phyloP scores from a whole-genome alignment of 2,113 vertebrate genomes.

The Elachura formosa region DNA sequence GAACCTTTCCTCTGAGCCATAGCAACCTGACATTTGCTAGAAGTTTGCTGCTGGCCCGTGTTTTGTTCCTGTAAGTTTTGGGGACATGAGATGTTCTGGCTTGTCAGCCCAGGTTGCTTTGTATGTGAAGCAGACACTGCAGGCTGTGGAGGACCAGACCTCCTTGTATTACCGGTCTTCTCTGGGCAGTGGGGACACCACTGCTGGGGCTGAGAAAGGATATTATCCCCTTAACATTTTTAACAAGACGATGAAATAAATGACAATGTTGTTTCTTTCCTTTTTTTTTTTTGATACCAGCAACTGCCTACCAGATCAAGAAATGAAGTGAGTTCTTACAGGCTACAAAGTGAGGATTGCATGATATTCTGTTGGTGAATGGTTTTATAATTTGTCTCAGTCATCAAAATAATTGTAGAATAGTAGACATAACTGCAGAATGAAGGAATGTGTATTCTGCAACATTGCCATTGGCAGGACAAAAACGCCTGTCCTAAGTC shows the following conservation, averaged over 20 bases:
- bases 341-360: not conserved
- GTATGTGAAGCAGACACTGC: not conserved
- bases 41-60: not conserved
- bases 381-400: not conserved
- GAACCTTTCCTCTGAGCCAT: not conserved
- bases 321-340: not conserved
- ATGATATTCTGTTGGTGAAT: not conserved
- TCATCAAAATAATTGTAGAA: slow-evolving; percentile 1
- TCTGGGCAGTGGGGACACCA: not conserved
- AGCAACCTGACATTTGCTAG: not conserved
- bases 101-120: not conserved
- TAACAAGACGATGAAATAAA: not conserved
- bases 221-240: not conserved
- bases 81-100: not conserved
- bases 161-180: not conserved
- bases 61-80: not conserved
- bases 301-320: not conserved
- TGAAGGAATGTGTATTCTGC: slow-evolving; percentile 41
- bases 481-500: not conserved
- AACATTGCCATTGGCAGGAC: not conserved
- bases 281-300: not conserved
- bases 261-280: not conserved
- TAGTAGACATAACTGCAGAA: slow-evolving; percentile 42
- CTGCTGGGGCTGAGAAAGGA: not conserved
- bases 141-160: not conserved